phyloP scores from a whole-genome alignment of 2,113 vertebrate genomes.

The Tychaedon coryphoeus region DNA sequence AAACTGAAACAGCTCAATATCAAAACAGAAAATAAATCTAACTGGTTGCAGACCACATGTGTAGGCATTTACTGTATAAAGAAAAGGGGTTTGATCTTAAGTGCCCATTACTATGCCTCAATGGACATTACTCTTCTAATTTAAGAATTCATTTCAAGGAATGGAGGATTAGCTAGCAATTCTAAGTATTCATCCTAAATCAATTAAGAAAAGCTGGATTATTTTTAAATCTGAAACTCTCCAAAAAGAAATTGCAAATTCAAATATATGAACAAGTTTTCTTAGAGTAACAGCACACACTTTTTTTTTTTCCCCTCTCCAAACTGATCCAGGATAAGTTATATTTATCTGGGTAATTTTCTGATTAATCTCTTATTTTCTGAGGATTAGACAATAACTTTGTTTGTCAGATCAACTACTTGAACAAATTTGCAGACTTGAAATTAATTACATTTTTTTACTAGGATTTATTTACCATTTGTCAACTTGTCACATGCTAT shows the following conservation, averaged over 20 bases:
- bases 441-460: background rate
- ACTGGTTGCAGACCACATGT: background rate
- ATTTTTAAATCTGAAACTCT: background rate
- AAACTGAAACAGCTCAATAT: background rate
- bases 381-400: background rate
- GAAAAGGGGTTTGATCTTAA: background rate
- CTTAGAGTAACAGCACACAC: background rate
- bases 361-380: background rate
- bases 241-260: background rate
- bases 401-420: background rate
- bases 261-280: background rate
- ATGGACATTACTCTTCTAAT: background rate
- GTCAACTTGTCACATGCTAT: background rate
- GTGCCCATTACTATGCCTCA: background rate
- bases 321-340: background rate
- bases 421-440: background rate
- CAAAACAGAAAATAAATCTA: constrained; percentile 36
- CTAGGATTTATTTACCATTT: background rate
- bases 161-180: background rate
- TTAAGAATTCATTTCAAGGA: background rate
- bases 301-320: background rate
- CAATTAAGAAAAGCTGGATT: background rate
- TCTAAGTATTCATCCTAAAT: background rate
- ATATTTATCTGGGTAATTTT: background rate
- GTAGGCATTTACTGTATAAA: background rate